phyloP scores from a whole-genome alignment of 2,113 vertebrate genomes.

The Burhinus oedicnemus region DNA sequence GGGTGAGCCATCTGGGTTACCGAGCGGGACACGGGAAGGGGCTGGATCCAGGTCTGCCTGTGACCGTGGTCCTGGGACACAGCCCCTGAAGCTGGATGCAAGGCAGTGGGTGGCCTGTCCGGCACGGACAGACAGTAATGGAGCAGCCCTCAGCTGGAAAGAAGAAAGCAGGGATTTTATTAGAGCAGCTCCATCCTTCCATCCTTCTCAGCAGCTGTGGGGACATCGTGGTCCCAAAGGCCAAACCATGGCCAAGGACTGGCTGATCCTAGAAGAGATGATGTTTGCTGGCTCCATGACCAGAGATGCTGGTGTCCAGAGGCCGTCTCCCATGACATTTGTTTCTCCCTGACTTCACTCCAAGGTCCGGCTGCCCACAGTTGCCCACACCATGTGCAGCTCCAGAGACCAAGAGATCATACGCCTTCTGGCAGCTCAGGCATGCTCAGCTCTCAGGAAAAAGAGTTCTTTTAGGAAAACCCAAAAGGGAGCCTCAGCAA shows the following conservation, averaged over 20 bases:
- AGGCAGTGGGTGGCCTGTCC: not conserved
- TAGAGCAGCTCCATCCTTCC: not conserved
- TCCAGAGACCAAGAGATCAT: not conserved
- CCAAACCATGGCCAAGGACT: not conserved
- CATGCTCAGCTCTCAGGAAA: not conserved
- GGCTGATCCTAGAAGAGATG: not conserved
- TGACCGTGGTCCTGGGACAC: not conserved
- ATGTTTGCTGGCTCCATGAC: not conserved
- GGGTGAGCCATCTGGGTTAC: not conserved
- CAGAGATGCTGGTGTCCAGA: not conserved
- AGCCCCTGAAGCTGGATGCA: not conserved
- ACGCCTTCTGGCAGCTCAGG: not conserved
- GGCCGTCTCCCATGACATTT: not conserved
- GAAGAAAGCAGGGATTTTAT: not conserved
- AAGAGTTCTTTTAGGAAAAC: not conserved
- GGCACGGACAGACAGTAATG: fast-evolving
- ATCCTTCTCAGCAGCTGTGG: not conserved
- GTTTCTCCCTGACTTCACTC: not conserved
- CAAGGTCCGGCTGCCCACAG: not conserved
- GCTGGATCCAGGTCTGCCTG: not conserved
- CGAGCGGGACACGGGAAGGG: not conserved
- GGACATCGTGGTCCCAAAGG: not conserved
- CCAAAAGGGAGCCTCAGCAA: not conserved
- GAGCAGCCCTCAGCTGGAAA: not conserved
- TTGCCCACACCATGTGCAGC: not conserved